Conservation (phyloP, 2,797 vertebrate species). For the Chloroceryle amazona region DNA sequence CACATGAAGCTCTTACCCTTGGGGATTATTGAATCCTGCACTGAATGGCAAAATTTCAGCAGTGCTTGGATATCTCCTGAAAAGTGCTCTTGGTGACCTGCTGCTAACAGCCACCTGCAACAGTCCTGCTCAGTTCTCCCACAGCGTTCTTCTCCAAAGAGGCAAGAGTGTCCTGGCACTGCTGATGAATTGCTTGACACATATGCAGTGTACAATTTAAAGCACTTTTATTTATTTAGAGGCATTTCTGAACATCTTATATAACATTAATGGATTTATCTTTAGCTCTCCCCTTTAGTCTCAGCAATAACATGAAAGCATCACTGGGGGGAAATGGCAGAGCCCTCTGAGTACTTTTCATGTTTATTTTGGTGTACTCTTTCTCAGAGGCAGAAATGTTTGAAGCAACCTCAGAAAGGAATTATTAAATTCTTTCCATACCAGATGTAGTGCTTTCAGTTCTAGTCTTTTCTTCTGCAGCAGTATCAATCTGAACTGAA, state of each 20-base stretch:
- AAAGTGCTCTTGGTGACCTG: not conserved
- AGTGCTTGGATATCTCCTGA: not conserved
- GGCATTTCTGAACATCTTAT: conserved; percentile 16
- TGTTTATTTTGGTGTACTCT: not conserved
- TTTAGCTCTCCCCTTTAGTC: not conserved
- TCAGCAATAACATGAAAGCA: not conserved
- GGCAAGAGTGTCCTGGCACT: not conserved
- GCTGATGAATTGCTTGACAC: not conserved
- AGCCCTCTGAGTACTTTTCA: not conserved
- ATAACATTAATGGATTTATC: conserved; percentile 46
- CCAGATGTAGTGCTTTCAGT: not conserved
- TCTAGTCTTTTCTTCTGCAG: not conserved
- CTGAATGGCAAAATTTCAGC: not conserved
- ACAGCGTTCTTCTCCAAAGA: not conserved
- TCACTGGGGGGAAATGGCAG: not conserved
- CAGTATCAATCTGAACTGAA: not conserved
- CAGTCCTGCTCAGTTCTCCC: not conserved
- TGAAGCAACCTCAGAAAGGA: not conserved
- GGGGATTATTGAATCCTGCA: not conserved
- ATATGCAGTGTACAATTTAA: not conserved
- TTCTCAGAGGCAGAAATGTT: not conserved
- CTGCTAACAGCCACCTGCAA: not conserved
- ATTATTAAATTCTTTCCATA: not conserved
- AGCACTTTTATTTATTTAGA: conserved; percentile 50
- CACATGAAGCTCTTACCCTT: not conserved